Percentiles rank a stretch among this genome's conserved stretches.
Conservation (phyloP, 2,113 vertebrate species). For the Bombycilla garrulus region DNA sequence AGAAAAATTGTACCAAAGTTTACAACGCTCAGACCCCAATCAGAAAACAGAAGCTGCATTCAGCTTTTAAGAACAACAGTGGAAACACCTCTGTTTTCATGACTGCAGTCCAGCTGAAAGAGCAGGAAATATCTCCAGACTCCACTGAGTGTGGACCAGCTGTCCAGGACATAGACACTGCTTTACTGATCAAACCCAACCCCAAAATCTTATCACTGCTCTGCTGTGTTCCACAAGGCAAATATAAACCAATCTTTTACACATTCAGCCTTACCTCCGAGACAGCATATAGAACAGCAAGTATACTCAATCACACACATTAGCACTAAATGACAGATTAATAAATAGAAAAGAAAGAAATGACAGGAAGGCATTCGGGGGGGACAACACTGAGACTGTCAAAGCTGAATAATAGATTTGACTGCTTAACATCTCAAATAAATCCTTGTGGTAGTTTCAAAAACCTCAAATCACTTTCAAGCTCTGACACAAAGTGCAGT, state of each 20-base stretch:
- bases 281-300: background rate
- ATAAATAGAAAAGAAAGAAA: background rate
- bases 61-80: background rate
- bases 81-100: background rate
- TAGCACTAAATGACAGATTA: background rate
- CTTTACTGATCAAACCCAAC: background rate
- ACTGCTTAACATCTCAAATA: background rate
- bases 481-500: background rate
- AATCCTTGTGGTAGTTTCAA: background rate
- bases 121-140: background rate
- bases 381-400: background rate
- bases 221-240: background rate
- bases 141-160: accelerated
- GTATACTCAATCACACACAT: background rate
- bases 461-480: background rate
- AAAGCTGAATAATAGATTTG: background rate
- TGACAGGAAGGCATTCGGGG: background rate
- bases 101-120: background rate
- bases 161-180: background rate
- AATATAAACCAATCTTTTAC: background rate
- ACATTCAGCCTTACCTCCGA: background rate
- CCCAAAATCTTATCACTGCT: background rate
- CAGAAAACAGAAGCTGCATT: background rate
- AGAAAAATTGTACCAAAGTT: background rate
- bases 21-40: background rate